A percentile compares a stretch with the other conserved stretches of the same genome.
These are phyloP conservation scores for Lonchura striata DNA, from an alignment of 2,113 vertebrate genomes.

Conservation along the genomic window DNA sequence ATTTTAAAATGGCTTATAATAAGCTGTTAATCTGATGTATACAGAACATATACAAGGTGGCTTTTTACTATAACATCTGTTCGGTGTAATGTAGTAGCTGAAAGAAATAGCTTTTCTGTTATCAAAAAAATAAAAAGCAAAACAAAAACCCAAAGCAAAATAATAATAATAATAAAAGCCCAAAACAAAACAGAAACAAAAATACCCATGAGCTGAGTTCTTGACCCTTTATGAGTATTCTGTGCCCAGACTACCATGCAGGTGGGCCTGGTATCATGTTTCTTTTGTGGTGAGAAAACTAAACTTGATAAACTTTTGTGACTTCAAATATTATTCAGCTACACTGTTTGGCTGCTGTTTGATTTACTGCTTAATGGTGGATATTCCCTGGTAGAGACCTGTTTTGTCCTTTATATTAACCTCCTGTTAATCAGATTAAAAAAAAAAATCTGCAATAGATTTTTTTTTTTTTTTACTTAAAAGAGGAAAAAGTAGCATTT, in stretches of 20 bases:
- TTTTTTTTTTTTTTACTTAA: not conserved
- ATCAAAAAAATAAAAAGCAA: not conserved
- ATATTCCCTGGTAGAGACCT: constrained; percentile 11
- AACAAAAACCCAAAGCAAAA: not conserved
- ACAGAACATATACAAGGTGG: not conserved
- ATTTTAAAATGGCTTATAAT: not conserved
- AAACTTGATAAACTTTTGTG: not conserved
- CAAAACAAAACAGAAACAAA: not conserved
- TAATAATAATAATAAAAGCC: not conserved
- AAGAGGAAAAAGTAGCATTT: not conserved
- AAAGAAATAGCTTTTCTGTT: not conserved
- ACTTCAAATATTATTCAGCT: not conserved
- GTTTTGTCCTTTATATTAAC: not conserved
- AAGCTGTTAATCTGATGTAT: not conserved
- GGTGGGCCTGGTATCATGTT: not conserved
- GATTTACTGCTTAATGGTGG: not conserved
- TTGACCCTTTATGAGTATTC: not conserved
- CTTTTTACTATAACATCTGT: constrained; percentile 5
- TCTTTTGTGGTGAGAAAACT: not conserved
- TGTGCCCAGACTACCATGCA: not conserved
- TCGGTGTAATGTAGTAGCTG: not conserved
- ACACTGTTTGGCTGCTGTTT: not conserved
- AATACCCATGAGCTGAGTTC: not conserved
- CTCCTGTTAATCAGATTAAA: not conserved
- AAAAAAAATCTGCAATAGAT: not conserved